These are phyloP conservation scores for Andinoacara biseriatus DNA, from an alignment of 2,113 vertebrate species.

Conservation along the genomic window DNA sequence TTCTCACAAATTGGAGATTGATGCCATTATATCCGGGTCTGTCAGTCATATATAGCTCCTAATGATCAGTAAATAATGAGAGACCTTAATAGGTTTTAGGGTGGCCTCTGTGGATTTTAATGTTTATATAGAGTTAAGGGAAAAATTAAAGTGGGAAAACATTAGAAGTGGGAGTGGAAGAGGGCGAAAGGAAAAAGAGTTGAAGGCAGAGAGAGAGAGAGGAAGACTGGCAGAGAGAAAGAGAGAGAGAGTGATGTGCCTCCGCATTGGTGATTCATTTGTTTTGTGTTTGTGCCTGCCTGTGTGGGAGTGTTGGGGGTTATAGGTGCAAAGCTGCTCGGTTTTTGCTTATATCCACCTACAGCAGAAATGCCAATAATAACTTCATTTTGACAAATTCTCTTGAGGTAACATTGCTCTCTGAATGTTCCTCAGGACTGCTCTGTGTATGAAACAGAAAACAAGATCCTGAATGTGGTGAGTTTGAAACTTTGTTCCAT, in stretches of 20 bases:
- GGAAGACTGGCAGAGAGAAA: slow-evolving; percentile 40
- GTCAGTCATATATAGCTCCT: not conserved
- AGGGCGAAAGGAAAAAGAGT: slow-evolving; percentile 33
- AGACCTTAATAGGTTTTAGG: slow-evolving; percentile 21
- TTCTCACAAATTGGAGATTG: not conserved
- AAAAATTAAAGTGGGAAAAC: slow-evolving; percentile 49
- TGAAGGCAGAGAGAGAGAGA: slow-evolving; percentile 35
- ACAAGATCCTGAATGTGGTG: slow-evolving; percentile 81
- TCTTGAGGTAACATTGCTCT: slow-evolving; percentile 67
- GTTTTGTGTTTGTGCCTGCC: slow-evolving; percentile 74
- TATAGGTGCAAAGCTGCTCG: slow-evolving; percentile 75
- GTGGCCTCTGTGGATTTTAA: not conserved
- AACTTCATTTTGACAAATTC: slow-evolving; percentile 72
- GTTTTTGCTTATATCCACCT: slow-evolving; percentile 75
- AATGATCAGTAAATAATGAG: slow-evolving; percentile 15
- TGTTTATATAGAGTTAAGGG: slow-evolving; percentile 32
- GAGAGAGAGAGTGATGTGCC: slow-evolving; percentile 58
- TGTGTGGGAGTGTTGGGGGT: slow-evolving; percentile 75
- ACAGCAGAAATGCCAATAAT: slow-evolving; percentile 74
- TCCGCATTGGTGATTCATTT: slow-evolving; percentile 77
- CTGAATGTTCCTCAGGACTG: slow-evolving; percentile 74
- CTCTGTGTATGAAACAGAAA: slow-evolving; percentile 79
- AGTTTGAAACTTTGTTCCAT: slow-evolving; percentile 46
- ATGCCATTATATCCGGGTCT: not conserved
- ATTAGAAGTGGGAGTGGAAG: slow-evolving; percentile 44